Base-by-base conservation (phyloP, 2,888 invertebrate species). In the Erynnis tages region DNA sequence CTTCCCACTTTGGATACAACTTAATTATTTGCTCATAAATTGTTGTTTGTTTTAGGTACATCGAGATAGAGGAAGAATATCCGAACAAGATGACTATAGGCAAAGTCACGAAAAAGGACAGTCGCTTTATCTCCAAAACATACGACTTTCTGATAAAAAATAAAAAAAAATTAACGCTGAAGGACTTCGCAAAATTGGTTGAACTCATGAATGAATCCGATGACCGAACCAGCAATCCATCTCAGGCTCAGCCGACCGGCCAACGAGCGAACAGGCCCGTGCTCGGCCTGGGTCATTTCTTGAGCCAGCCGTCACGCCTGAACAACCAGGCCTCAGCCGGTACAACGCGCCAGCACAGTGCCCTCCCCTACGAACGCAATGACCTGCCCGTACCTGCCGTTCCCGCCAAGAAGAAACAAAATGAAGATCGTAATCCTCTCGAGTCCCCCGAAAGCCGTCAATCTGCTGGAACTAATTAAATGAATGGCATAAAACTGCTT, bases 151-250 rank as follows among this genome's bases (percentile, higher is more conserved):
- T 50, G 41, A 50, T 27, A 10, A 50, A 50, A 19, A 50, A 50
- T 13, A 43, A 25, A 19, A 16, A 50, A 6, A 50, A 50, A 8
- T 19, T 50, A 19, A 50, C 49, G 3, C 34, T 50, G 6, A 50
- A 50, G 25, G 49, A 50, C 27, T 50, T 50, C 5, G 49, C 49
- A 2, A 41, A 50, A 4, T 11, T 50, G 11, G 43, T 50, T 35
- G 49, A 49, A 6, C 41, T 41, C 8, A 41, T 49, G 49, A 49
- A 41, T 13, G 49, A 49, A 13, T 25, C 41, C 1, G 34, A 43
- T 7, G 41, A 43, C 8, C 32, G 32, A 3, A 8, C 10, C 19
- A 23, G 29, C n/a, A 23, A 25, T 5, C 27, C 16, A 17, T 0
- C 32, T 4, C 34, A 43, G 25, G 34, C 23, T 4, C 34, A 43